Percentiles rank a stretch among this genome's conserved stretches.
phyloP scores from a whole-genome alignment of 1,140 invertebrate genomes.

The Calliopsis andreniformis region DNA sequence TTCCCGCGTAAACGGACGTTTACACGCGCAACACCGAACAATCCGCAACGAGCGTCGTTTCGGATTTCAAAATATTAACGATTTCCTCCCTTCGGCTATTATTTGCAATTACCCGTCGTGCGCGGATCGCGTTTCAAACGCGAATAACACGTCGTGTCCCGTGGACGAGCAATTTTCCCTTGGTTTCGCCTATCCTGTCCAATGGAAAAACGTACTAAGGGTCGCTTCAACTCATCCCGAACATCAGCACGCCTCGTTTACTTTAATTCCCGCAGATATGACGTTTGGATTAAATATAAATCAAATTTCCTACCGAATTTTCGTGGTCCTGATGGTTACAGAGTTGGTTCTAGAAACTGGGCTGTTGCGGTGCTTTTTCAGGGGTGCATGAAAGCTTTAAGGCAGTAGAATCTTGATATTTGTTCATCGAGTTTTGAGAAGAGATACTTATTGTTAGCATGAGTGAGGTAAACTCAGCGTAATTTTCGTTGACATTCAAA shows the following conservation, averaged over 20 bases:
- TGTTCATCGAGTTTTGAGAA: no score
- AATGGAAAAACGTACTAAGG: constrained; percentile 43
- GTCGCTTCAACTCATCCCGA: constrained; percentile 53
- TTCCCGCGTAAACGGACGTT: constrained; percentile 40
- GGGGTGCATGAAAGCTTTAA: no score
- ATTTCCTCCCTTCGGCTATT: constrained; percentile 30
- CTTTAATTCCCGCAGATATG: constrained; percentile 61
- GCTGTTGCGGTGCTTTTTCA: no score
- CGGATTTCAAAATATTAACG: constrained; percentile 51
- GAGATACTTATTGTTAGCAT: no score
- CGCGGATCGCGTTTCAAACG: constrained; percentile 25
- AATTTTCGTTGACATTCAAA: no score
- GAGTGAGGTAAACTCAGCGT: no score
- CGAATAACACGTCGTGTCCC: constrained; percentile 6
- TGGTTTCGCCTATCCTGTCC: constrained; percentile 36
- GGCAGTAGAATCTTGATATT: no score
- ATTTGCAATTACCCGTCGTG: constrained; percentile 38
- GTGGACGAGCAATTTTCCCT: constrained; percentile 10
- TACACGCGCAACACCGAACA: constrained; percentile 36
- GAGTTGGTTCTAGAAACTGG: constrained; percentile 21
- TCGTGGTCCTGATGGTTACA: constrained; percentile 39
- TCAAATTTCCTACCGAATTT: constrained; percentile 62
- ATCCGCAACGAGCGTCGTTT: constrained; percentile 35
- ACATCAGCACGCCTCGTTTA: constrained; percentile 61
- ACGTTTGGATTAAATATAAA: constrained; percentile 64